phyloP scores from a whole-genome alignment of 2,888 invertebrate species.

The Dendrolimus pini region DNA sequence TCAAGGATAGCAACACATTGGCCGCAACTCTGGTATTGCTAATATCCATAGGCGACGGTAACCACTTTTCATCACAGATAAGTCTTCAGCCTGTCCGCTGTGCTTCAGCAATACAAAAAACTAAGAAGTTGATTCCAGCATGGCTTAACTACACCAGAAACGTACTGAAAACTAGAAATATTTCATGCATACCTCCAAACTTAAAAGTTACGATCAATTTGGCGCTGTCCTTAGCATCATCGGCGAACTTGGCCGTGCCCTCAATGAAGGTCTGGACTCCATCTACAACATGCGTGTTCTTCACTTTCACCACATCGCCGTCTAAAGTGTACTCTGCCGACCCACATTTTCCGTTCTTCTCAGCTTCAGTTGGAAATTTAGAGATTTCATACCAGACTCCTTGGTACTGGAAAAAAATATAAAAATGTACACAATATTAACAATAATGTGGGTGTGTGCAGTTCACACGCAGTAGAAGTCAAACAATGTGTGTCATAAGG shows the following conservation, averaged over 20 bases:
- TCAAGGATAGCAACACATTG: neutral
- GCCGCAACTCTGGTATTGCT: neutral
- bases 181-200: constrained; percentile 39
- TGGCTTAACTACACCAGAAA: neutral
- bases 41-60: neutral
- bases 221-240: constrained; percentile 62
- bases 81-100: neutral
- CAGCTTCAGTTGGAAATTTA: constrained; percentile 76
- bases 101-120: neutral
- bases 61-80: neutral
- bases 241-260: constrained; percentile 46
- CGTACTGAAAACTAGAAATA: constrained; percentile 3
- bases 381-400: constrained; percentile 82
- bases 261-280: constrained; percentile 46
- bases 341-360: constrained; percentile 77
- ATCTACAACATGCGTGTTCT: constrained; percentile 48
- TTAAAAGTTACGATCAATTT: constrained; percentile 51
- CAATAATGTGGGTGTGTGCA: no score
- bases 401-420: constrained; percentile 60
- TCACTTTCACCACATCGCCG: constrained; percentile 47
- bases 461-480: no score
- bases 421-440: no score
- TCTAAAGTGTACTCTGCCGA: constrained; percentile 76
- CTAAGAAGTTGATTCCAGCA: neutral
- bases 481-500: no score